A percentile compares a stretch with the other conserved stretches of the same genome.
phyloP scores from a whole-genome alignment of 2,797 vertebrate species.

The Vipera latastei region DNA sequence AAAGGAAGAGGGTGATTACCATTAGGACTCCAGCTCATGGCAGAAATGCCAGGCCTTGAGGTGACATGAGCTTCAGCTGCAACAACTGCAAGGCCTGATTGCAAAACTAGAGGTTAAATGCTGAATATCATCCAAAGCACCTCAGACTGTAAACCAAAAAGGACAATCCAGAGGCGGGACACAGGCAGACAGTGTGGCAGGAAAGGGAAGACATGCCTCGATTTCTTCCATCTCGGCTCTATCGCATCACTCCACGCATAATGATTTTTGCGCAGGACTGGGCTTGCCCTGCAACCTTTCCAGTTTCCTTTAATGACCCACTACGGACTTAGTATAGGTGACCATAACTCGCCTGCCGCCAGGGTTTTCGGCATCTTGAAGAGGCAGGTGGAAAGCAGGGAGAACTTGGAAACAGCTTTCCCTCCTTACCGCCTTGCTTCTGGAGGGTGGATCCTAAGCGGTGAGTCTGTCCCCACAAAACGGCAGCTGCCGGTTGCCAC shows the following conservation, averaged over 20 bases:
- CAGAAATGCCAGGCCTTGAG: neutral
- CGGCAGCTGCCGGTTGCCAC: neutral
- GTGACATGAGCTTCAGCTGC: neutral
- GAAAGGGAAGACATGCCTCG: neutral
- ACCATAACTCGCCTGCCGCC: neutral
- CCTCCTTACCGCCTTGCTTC: neutral
- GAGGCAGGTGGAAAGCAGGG: neutral
- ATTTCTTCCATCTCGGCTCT: neutral
- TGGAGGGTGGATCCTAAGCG: neutral
- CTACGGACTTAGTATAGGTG: neutral
- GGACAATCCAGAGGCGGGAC: neutral
- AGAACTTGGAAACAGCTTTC: neutral
- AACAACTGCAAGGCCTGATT: neutral
- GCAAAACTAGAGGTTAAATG: neutral
- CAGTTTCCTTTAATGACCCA: neutral
- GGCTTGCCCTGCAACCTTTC: neutral
- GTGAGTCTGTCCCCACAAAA: neutral
- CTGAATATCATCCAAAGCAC: neutral
- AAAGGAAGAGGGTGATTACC: neutral
- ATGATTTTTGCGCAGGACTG: too few species aligned
- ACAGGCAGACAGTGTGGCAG: neutral
- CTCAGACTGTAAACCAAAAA: neutral
- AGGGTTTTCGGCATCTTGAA: neutral
- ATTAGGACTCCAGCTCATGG: neutral
- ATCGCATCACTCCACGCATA: neutral